A percentile compares a stretch with the other conserved stretches of the same genome.
phyloP scores from a whole-genome alignment of 2,888 invertebrate genomes.

The Tenthredo livida region DNA sequence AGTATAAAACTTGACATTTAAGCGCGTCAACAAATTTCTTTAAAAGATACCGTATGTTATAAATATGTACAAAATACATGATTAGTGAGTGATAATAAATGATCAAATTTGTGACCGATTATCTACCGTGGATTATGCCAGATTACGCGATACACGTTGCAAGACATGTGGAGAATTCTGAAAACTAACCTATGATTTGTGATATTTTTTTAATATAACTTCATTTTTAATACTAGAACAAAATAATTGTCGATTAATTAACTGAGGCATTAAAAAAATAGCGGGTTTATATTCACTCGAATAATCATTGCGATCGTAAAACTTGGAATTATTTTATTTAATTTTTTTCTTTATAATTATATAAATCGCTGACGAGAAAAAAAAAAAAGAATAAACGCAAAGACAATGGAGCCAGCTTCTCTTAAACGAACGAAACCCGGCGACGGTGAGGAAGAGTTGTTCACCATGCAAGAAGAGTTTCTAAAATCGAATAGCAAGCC shows the following conservation, averaged over 20 bases:
- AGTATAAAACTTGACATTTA: not conserved
- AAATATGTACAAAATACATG: not conserved
- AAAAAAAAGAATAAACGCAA: not conserved
- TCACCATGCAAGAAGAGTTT: slow-evolving; percentile 87
- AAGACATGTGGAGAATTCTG: slow-evolving; percentile 30
- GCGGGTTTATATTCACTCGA: not conserved
- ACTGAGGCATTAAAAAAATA: not conserved
- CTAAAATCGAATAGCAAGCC: slow-evolving; percentile 81
- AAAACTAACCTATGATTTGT: slow-evolving; percentile 46
- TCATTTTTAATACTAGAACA: slow-evolving; percentile 1
- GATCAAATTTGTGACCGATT: not conserved
- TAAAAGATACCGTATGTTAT: not conserved
- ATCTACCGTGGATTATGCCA: not conserved
- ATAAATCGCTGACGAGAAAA: not conserved
- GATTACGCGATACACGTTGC: not conserved
- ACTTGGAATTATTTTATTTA: too few relatives aligned
- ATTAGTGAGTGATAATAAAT: slow-evolving; percentile 15
- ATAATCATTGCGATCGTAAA: not conserved
- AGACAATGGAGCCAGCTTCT: slow-evolving; percentile 49
- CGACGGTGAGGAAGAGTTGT: slow-evolving; percentile 87
- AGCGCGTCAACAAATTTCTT: slow-evolving; percentile 27
- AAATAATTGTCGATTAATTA: not conserved
- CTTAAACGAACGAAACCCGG: slow-evolving; percentile 83
- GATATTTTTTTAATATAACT: not conserved
- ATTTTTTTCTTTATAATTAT: not conserved